A percentile compares a stretch with the other conserved stretches of the same genome.
phyloP scores from a whole-genome alignment of 2,888 invertebrate species.

The Lacanobia wlatinum region DNA sequence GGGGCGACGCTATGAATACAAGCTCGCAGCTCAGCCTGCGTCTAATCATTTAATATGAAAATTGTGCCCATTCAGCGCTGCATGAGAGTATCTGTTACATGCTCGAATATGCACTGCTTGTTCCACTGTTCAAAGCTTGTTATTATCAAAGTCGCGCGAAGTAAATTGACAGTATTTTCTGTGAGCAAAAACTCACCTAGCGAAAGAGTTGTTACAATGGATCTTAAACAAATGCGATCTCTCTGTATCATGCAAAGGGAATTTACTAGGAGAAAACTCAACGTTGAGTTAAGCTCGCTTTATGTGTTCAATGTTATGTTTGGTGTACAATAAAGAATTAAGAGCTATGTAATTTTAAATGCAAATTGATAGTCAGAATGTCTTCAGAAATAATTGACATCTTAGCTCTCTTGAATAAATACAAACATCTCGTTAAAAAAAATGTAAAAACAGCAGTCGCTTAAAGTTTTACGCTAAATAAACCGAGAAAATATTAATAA shows the following conservation, averaged over 20 bases:
- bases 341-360: too few relatives aligned
- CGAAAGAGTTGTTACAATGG: background rate
- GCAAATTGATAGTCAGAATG: too few relatives aligned
- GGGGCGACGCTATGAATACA: slow-evolving; percentile 54
- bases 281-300: too few relatives aligned
- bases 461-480: background rate
- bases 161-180: background rate
- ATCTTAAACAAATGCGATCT: too few relatives aligned
- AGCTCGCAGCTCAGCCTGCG: slow-evolving; percentile 26
- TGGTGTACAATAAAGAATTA: too few relatives aligned
- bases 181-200: background rate
- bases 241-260: background rate
- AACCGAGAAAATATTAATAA: slow-evolving; percentile 6
- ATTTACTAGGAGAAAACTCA: too few relatives aligned
- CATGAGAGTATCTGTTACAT: slow-evolving; percentile 40
- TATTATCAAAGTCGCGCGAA: background rate
- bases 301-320: too few relatives aligned
- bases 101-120: background rate
- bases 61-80: slow-evolving; percentile 51
- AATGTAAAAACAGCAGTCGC: background rate
- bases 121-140: background rate
- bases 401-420: background rate
- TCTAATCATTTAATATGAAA: slow-evolving; percentile 67
- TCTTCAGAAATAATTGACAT: too few relatives aligned
- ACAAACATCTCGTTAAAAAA: background rate